phyloP scores from a whole-genome alignment of 2,888 invertebrate species.

The Lasioglossum zephyrum region DNA sequence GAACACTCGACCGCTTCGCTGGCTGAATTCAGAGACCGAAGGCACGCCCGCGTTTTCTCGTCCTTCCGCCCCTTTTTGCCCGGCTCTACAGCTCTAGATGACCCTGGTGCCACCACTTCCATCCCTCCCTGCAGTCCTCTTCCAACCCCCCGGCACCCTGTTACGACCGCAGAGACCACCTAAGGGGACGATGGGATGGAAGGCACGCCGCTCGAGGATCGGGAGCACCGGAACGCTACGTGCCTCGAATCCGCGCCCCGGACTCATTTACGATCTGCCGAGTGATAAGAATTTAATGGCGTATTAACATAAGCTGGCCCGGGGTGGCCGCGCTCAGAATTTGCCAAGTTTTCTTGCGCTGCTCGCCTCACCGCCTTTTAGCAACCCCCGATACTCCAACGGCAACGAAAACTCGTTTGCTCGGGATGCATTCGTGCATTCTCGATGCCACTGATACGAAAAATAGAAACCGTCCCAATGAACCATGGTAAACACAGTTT shows the following conservation, averaged over 20 bases:
- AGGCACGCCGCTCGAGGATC: slow-evolving; percentile 42
- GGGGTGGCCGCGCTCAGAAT: slow-evolving; percentile 18
- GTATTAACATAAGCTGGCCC: slow-evolving; percentile 67
- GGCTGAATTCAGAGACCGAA: slow-evolving; percentile 54
- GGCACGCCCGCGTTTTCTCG: slow-evolving; percentile 29
- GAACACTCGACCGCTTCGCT: slow-evolving; percentile 50
- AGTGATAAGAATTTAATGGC: slow-evolving; percentile 72
- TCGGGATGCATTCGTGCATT: not conserved
- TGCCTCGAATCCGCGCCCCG: slow-evolving; percentile 68
- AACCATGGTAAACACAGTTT: not conserved
- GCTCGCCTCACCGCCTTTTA: not conserved
- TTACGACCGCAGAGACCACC: slow-evolving; percentile 34
- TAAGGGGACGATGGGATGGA: slow-evolving; percentile 3
- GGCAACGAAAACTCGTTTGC: not conserved
- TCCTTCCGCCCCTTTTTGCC: slow-evolving; percentile 13
- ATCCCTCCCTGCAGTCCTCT: slow-evolving; percentile 1
- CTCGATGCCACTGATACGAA: not conserved
- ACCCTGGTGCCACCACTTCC: slow-evolving; percentile 37
- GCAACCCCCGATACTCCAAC: not conserved
- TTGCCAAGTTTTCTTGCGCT: not conserved
- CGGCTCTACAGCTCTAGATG: slow-evolving; percentile 9
- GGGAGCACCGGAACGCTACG: slow-evolving; percentile 61
- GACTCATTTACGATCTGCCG: slow-evolving; percentile 72
- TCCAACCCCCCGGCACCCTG: slow-evolving; percentile 1
- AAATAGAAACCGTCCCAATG: not conserved